Conservation (phyloP, 1,140 invertebrate genomes). For the Myzus persicae region DNA sequence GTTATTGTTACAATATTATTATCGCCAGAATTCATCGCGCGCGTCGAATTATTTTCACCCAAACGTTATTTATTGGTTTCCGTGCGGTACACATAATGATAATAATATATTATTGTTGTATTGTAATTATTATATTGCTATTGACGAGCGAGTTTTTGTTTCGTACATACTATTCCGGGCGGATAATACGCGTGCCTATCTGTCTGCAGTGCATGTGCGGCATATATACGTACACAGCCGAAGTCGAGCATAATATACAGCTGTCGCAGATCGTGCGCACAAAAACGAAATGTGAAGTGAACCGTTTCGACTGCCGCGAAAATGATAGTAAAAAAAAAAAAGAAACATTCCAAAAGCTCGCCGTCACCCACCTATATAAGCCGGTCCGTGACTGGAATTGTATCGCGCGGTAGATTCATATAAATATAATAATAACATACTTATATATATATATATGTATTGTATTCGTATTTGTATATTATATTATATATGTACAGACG, state of each 20-base stretch:
- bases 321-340: background rate
- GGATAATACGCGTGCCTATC: background rate
- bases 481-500: background rate
- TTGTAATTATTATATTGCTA: background rate
- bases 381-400: constrained; percentile 42
- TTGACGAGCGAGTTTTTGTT: background rate
- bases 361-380: background rate
- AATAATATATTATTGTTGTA: background rate
- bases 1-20: background rate
- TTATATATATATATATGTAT: background rate
- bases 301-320: background rate
- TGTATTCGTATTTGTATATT: background rate
- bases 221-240: too few relatives aligned
- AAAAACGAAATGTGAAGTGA: constrained; percentile 45
- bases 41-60: background rate
- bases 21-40: background rate
- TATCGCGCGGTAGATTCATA: background rate
- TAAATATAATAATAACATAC: background rate
- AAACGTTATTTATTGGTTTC: constrained; percentile 12
- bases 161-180: background rate
- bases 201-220: background rate
- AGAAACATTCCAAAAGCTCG: constrained; percentile 25
- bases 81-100: background rate
- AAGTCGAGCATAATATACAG: too few relatives aligned
- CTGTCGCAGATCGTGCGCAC: background rate